Evolutionary conservation across 2,113 vertebrate species (phyloP).

Genomic region (Elachura formosa): DNA sequence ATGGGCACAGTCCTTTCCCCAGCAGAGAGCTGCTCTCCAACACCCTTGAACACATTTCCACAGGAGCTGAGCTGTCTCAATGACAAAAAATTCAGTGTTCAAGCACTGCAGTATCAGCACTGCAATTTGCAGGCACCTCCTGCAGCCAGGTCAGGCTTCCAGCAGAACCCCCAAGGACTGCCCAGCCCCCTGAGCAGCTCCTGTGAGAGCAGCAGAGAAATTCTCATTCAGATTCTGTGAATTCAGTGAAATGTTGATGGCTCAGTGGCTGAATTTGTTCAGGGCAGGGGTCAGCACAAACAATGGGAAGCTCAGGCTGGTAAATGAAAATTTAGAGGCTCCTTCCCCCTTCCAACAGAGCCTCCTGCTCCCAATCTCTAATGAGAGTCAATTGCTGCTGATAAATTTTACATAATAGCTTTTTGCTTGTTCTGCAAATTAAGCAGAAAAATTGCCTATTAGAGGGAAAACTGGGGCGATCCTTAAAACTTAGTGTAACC

Average conservation of each 20-base stretch:
- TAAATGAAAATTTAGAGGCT: neutral
- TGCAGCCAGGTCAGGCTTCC: neutral
- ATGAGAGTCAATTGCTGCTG: slow-evolving; percentile 54
- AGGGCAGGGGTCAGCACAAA: neutral
- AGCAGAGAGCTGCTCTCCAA: neutral
- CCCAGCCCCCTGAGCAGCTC: neutral
- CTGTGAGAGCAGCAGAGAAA: neutral
- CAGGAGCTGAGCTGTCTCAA: neutral
- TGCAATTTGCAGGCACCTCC: neutral
- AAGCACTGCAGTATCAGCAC: neutral
- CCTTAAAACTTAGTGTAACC: slow-evolving; percentile 39
- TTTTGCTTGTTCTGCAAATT: slow-evolving; percentile 69
- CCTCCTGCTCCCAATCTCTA: neutral
- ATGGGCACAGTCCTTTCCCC: neutral
- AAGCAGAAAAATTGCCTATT: slow-evolving; percentile 61
- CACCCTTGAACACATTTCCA: neutral
- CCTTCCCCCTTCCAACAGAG: neutral
- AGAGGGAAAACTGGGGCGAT: slow-evolving; percentile 45
- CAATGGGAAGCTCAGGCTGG: neutral
- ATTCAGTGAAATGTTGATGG: neutral
- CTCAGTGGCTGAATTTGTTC: neutral
- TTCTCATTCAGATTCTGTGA: too few species aligned
- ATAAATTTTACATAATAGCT: slow-evolving; percentile 55
- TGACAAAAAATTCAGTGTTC: neutral
- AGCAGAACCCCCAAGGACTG: neutral